Percentiles rank a stretch among this genome's conserved stretches.
phyloP scores from a whole-genome alignment of 2,797 vertebrate species.

The Megaceryle alcyon region DNA sequence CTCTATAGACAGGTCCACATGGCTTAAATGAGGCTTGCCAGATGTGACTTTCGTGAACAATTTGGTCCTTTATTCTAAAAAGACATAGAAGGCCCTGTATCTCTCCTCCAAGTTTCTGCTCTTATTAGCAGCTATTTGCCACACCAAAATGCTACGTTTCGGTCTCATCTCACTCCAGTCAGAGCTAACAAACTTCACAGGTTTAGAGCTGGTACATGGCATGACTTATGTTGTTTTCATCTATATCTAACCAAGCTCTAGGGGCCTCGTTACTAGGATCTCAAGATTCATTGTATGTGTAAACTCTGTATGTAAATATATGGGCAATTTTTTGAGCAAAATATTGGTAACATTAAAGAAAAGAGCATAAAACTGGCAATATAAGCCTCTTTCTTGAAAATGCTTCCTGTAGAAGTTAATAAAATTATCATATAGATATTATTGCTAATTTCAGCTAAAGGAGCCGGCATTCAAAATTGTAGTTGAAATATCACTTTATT shows the following conservation, averaged over 20 bases:
- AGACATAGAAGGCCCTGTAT: neutral
- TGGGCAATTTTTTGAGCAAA: neutral
- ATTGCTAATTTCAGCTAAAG: neutral
- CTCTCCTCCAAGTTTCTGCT: neutral
- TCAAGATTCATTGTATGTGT: neutral
- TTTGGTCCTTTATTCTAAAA: neutral
- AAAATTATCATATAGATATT: neutral
- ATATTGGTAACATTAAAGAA: neutral
- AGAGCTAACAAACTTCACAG: neutral
- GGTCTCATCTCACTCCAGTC: neutral
- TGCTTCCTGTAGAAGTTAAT: neutral
- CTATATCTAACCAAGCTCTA: neutral
- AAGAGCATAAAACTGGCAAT: neutral
- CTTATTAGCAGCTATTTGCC: neutral
- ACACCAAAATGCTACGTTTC: neutral
- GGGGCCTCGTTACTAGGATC: neutral
- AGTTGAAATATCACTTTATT: neutral
- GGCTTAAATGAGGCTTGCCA: neutral
- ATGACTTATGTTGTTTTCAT: neutral
- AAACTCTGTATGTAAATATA: neutral
- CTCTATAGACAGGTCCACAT: neutral
- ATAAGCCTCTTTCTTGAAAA: neutral
- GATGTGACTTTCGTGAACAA: neutral
- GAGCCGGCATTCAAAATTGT: neutral
- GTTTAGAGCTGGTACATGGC: neutral